Evolutionary conservation across 2,888 invertebrate genomes (phyloP).

Genomic region (Sphinx pinastri): DNA sequence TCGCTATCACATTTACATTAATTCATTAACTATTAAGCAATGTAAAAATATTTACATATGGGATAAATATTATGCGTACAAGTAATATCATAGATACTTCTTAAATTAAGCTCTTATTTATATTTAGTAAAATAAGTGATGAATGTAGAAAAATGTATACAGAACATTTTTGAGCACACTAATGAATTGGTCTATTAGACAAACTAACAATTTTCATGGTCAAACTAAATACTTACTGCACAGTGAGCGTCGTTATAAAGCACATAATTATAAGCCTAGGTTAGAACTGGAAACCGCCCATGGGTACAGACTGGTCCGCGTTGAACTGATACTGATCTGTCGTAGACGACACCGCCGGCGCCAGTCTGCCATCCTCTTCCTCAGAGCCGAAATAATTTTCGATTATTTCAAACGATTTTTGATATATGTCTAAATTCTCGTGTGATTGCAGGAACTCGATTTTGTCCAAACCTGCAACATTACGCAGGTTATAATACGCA

Average conservation of each 20-base stretch:
- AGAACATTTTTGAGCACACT: conserved; percentile 1
- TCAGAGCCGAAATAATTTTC: conserved; percentile 98
- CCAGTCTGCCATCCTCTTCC: conserved; percentile 92
- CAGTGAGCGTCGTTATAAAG: conserved; percentile 47
- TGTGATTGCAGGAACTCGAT: conserved; percentile 99
- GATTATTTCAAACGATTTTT: conserved; percentile 98
- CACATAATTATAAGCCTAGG: conserved; percentile 38
- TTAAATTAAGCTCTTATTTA: not conserved
- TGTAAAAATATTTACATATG: conserved; percentile 3
- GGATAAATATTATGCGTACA: conserved; percentile 12
- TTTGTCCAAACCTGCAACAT: conserved; percentile 94
- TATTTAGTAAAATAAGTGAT: conserved; percentile 3
- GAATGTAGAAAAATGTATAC: not conserved
- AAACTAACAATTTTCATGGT: conserved; percentile 10
- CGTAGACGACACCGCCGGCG: conserved; percentile 90
- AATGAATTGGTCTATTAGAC: not conserved
- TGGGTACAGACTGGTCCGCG: conserved; percentile 88
- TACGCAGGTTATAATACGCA: too few species aligned
- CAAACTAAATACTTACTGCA: conserved; percentile 50
- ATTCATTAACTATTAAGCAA: not conserved
- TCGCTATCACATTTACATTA: not conserved
- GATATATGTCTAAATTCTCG: conserved; percentile 98
- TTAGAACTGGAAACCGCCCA: conserved; percentile 93
- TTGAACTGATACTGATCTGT: conserved; percentile 90
- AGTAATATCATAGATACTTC: not conserved